Evolutionary conservation across 2,113 vertebrate species (phyloP).

Genomic region (Onychorhynchus coronatus): DNA sequence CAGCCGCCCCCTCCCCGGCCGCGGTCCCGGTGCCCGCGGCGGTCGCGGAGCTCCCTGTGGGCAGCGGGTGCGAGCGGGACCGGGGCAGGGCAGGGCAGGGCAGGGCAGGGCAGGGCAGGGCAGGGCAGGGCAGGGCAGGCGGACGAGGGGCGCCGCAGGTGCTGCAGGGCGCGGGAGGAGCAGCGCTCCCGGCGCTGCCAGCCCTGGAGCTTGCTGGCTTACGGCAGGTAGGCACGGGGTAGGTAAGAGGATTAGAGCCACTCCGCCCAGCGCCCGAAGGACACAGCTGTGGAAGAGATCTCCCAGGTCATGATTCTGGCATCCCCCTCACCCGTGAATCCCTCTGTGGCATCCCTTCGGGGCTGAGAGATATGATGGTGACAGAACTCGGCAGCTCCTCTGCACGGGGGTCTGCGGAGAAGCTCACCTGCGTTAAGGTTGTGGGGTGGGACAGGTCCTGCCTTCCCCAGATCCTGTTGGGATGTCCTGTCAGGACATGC

Average conservation of each 20-base stretch:
- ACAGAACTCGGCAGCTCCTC: neutral
- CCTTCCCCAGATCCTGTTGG: neutral
- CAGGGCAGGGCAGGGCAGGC: neutral
- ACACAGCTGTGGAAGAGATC: neutral
- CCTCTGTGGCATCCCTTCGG: neutral
- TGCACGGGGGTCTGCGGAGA: neutral
- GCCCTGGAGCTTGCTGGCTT: fast-evolving
- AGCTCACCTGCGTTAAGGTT: neutral
- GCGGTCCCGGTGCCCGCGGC: no score
- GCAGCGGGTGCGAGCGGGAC: neutral
- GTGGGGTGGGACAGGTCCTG: neutral
- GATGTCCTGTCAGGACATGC: neutral
- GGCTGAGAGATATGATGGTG: neutral
- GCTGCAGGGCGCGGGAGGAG: neutral
- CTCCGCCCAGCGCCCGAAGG: neutral
- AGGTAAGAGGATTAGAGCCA: fast-evolving
- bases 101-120: no score
- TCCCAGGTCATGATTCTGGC: neutral
- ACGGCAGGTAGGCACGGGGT: fast-evolving
- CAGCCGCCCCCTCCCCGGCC: no score
- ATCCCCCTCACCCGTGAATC: fast-evolving
- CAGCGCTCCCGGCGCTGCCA: fast-evolving
- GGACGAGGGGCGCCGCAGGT: neutral
- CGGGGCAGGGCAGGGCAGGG: neutral
- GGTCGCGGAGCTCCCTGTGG: neutral